Base-by-base conservation (phyloP, 2,888 invertebrate genomes). In the Trissoscelio sp. region DNA sequence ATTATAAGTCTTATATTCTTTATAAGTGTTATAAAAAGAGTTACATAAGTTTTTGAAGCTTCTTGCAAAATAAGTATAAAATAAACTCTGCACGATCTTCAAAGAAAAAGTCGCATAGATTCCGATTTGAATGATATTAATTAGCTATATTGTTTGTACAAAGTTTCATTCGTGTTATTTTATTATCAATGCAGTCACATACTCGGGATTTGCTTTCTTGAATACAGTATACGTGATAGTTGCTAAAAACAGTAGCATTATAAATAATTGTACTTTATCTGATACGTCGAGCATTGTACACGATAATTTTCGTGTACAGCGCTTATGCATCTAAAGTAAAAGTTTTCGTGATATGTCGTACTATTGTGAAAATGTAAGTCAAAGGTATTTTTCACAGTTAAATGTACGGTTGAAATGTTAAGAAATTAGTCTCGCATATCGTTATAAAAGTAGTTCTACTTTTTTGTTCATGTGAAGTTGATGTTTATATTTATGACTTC, bases 201-300 rank as follows among this genome's bases (percentile, higher is more conserved):
- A 46, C 20, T 5, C 20, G n/a, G 11, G 46, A 46, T 46, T 20
- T 11, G 20, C 18, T 42, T 9, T 46, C 46, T 44, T 16, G 18
- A 55, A 42, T 42, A 16, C 44, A n/a, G 16, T 20, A 14, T 12
- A 62, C 46, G 28, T 28, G 9, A 46, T 46, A 46, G 14, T 53
- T 46, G 20, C n/a, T 62, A 46, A 62, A 62, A 62, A 46, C 18
- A 18, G 34, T 20, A 31, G 11, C 5, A 24, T 46, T 62, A 62
- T 34, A 62, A 62, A 46, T 62, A 62, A 62, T 46, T 62, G 46
- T 18, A 5, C 0, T 62, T 62, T 46, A 62, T 62, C 46, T 62
- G 31, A 62, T 31, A 46, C 18, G 3, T 2, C 16, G 20, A 18
- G 20, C 28, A 39, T 22, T 46, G n/a, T 46, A 46, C 46, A 46